Percentiles rank a stretch among this genome's conserved stretches.
Evolutionary conservation across 2,888 invertebrate species (phyloP).

Genomic region (Metacarcinus magister): DNA sequence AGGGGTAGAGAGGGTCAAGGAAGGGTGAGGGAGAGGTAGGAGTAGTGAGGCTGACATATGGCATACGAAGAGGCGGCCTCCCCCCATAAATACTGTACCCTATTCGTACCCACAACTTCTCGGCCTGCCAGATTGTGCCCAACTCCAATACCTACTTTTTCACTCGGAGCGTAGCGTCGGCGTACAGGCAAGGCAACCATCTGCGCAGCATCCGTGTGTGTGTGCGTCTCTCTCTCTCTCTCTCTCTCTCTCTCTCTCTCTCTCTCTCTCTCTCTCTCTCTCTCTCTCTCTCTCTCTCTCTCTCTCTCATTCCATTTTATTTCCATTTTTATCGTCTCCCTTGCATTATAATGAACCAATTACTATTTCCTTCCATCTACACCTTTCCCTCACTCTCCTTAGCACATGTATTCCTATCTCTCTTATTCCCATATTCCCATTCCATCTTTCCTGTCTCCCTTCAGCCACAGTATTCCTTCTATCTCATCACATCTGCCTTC

Average conservation of each 20-base stretch:
- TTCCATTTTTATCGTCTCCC: neutral
- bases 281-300: neutral
- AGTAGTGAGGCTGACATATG: conserved; percentile 9
- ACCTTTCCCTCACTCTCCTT: neutral
- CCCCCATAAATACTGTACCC: conserved; percentile 43
- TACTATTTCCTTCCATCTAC: neutral
- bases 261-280: neutral
- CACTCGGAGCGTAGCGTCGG: neutral
- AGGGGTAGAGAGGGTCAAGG: neutral
- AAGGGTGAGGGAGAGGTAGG: neutral
- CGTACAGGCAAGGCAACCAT: neutral
- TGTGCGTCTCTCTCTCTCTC: too few relatives aligned
- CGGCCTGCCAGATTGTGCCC: conserved; percentile 36
- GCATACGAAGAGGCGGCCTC: conserved; percentile 30
- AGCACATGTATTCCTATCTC: neutral
- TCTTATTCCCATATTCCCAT: neutral
- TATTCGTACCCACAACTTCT: conserved; percentile 29
- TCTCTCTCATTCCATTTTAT: neutral
- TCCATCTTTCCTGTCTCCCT: neutral
- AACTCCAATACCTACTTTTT: neutral
- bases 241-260: conserved; percentile 59
- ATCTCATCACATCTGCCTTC: neutral
- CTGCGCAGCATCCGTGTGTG: neutral
- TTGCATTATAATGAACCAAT: neutral
- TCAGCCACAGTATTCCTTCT: neutral